Evolutionary conservation across 92 coral and sea anemone species (phyloP), one percentile per base, ranked within the genome.

Genomic region (Epizoanthus ramosus): DNA sequence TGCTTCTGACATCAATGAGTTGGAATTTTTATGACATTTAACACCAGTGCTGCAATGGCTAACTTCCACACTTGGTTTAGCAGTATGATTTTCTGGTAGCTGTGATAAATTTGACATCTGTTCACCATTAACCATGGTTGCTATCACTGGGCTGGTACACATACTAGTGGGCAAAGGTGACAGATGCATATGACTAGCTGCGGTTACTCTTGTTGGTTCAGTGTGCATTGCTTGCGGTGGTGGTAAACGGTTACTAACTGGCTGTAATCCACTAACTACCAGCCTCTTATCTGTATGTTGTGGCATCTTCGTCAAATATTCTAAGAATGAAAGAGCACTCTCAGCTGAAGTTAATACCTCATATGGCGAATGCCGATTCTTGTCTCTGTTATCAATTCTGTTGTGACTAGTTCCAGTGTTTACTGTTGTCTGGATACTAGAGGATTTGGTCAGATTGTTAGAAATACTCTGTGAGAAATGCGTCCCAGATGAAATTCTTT

Each of bases 321-420:
- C 37, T 24, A 74, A 50, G 57, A 74, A 74, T 23, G 79, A 74
- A 61, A 74, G 9, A 24, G 79, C 79, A 8, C 28, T 19, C 45
- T 74, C 47, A 22, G 79, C 47, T 56, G 72, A 43, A 1, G 72
- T 28, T 35, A 67, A 33, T 1, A 17, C 45, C 2, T 1, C 15
- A 25, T 10, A 12, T 52, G n/a, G 22, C 17, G 8, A 4, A 33
- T 71, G 19, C 15, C n/a, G 21, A 45, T n/a, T n/a, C 47, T 22
- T 8, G 12, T 67, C 71, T 28, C 18, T 28, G 10, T 6, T 18
- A 31, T 23, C 14, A 25, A 33, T 24, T 5, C 18, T 65, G 43
- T 45, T 73, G 54, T 50, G 54, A 3, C 54, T 50, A 50, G 54
- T 50, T 50, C 15, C 63, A 24, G 22, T 22, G 17, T 5, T 54